Percentiles rank a stretch among this genome's conserved stretches.
Conservation (phyloP, 2,888 invertebrate species). For the Agrypnus murinus region DNA sequence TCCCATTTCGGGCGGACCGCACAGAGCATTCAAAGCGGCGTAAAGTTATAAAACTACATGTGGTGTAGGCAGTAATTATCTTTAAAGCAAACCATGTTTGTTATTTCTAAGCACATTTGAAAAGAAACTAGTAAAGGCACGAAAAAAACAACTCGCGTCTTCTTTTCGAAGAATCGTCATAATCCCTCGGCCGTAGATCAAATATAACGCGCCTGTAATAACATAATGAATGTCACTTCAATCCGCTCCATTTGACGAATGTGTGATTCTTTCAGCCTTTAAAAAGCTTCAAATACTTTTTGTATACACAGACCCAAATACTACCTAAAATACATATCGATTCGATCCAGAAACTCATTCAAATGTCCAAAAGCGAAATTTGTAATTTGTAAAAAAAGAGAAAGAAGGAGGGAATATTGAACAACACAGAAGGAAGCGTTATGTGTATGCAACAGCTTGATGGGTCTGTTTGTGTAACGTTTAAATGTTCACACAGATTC, state of each 20-base stretch:
- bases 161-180: conserved; percentile 58
- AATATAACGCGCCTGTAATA: conserved; percentile 70
- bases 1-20: conserved; percentile 56
- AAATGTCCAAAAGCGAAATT: background rate
- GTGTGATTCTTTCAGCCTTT: conserved; percentile 54
- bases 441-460: conserved; percentile 51
- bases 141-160: conserved; percentile 57
- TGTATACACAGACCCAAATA: background rate
- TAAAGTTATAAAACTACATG: conserved; percentile 65
- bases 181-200: conserved; percentile 66
- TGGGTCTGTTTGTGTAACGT: conserved; percentile 63
- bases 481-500: conserved; percentile 68
- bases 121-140: conserved; percentile 61
- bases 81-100: conserved; percentile 64
- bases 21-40: conserved; percentile 60
- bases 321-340: background rate
- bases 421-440: conserved; percentile 49
- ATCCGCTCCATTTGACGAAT: conserved; percentile 65
- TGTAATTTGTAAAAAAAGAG: background rate
- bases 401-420: too few species aligned
- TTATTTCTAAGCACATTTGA: conserved; percentile 68
- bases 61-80: conserved; percentile 61
- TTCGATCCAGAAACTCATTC: conserved; percentile 26
- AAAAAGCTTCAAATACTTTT: conserved; percentile 3
- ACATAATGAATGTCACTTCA: conserved; percentile 70